A percentile compares a stretch with the other conserved stretches of the same genome.
These are phyloP conservation scores for Pituophis catenifer DNA, from an alignment of 2,113 vertebrate genomes.

Conservation along the genomic window DNA sequence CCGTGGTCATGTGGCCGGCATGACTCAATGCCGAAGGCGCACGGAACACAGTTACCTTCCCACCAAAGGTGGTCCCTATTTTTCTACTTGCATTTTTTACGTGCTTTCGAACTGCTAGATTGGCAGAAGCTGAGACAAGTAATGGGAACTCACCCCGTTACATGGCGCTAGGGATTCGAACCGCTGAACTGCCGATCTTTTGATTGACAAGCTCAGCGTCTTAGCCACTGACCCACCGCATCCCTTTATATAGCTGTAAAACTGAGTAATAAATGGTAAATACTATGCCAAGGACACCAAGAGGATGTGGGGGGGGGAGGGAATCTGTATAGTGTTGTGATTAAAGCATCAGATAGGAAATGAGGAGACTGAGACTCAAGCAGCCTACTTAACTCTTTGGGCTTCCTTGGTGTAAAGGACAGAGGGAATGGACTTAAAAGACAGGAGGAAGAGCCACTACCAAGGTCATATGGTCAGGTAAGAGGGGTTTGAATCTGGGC, in stretches of 20 bases:
- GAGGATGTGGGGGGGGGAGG: rapidly evolving
- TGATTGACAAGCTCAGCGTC: too few species aligned
- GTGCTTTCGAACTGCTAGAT: too few species aligned
- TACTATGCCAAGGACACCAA: background rate
- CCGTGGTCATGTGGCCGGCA: too few species aligned
- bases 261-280: background rate
- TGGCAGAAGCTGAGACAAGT: too few species aligned
- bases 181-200: too few species aligned
- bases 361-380: background rate
- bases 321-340: background rate
- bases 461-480: background rate
- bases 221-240: too few species aligned
- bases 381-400: background rate
- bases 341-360: background rate
- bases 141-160: too few species aligned
- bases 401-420: background rate
- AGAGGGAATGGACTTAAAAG: background rate
- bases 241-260: background rate
- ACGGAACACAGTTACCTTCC: too few species aligned
- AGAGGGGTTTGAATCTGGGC: background rate
- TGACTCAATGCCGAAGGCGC: too few species aligned
- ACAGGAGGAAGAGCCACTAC: background rate
- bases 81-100: too few species aligned
- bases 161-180: too few species aligned
- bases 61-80: too few species aligned